Base-by-base conservation (phyloP, 2,888 invertebrate species). In the Unio pictorum region DNA sequence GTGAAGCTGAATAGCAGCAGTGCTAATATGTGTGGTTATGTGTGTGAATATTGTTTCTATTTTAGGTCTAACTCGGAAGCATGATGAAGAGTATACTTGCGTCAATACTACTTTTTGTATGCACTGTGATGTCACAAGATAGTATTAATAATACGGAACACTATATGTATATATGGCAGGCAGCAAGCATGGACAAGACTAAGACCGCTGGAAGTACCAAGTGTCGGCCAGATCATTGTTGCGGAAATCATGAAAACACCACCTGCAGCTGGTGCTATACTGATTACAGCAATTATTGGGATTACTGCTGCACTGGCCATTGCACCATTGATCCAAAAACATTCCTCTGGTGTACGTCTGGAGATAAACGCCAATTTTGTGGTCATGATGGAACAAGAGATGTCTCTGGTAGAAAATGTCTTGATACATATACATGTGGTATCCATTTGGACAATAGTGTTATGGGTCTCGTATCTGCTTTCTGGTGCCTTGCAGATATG, bases 211-310 rank as follows among this genome's bases (percentile, higher is more conserved):
- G 67, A 4, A 67, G 57, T 23, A 55, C 62, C 17, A 17, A 20
- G 1, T 67, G 67, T 45, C 30, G 34, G 17, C 20, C 20, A 11
- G 26, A 54, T 1, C 3, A 1, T 17, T 7, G 0, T 0, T 67
- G 67, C 26, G 45, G 45, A 28, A 56, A 23, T 45, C 34, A 67
- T 28, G 7, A 7, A 6, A 62, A 45, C 4, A 7, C 57, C 11
- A 3, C 5, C 8, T 67, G 62, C 30, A 34, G 8, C 8, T 67
- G 67, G 67, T 67, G 67, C 30, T 67, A 62, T 23, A 23, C 23
- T 20, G 67, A 67, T 26, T 56, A 17, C 57, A 55, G 62, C 23
- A 56, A 66, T 20, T 2, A 30, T 7, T 67, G 67, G 67, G 67
- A 67, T 28, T 67, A 67, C 23, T 67, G 67, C 23, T 67, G 67